phyloP scores from a whole-genome alignment of 2,113 vertebrate genomes.

The Ginglymostoma cirratum region DNA sequence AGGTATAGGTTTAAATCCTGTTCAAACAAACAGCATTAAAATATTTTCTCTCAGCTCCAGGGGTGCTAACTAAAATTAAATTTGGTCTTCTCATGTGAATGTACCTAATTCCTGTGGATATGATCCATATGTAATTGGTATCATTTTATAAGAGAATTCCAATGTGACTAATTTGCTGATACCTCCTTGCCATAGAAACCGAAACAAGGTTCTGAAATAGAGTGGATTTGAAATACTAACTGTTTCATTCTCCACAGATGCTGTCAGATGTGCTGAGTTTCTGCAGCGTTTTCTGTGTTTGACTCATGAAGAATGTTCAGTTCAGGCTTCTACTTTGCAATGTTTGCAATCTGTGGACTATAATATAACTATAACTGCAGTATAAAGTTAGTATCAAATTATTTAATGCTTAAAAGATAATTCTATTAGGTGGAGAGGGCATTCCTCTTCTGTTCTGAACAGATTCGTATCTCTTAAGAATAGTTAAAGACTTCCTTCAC shows the following conservation, averaged over 20 bases:
- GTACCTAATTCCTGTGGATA: background rate
- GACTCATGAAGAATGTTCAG: background rate
- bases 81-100: background rate
- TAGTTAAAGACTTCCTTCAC: background rate
- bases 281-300: background rate
- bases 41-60: background rate
- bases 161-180: background rate
- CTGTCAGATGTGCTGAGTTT: no score
- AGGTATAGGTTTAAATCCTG: background rate
- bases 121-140: background rate
- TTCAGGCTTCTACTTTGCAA: background rate
- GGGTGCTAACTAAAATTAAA: background rate
- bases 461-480: background rate
- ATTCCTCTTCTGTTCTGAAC: background rate
- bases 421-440: background rate
- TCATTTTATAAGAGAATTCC: background rate
- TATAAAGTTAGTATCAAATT: background rate
- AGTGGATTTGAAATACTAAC: no score
- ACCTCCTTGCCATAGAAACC: background rate
- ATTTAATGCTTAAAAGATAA: background rate
- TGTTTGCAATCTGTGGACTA: background rate
- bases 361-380: background rate
- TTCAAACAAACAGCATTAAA: background rate
- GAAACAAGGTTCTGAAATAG: background rate
- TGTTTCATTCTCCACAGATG: no score